Conservation (phyloP, 2,888 invertebrate genomes). For the Caenorhabditis sinica region DNA sequence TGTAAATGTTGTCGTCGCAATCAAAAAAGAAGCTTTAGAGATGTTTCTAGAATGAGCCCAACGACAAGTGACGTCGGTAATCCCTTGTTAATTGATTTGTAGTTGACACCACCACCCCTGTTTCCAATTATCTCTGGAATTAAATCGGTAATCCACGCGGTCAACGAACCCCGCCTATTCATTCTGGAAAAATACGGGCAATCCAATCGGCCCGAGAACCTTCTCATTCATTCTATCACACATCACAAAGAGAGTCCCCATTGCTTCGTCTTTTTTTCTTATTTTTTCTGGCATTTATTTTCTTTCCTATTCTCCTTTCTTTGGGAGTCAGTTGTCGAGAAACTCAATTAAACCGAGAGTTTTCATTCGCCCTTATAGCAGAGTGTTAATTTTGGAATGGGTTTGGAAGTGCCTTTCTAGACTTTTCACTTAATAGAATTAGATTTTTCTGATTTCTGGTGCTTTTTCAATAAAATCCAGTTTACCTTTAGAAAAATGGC, state of each 20-base stretch:
- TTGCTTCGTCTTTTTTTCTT: not conserved
- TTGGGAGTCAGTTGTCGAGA: not conserved
- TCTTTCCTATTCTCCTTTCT: not conserved
- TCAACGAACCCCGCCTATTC: slow-evolving; percentile 49
- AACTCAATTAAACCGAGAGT: slow-evolving; percentile 39
- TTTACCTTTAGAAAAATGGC: not conserved
- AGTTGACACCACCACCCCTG: slow-evolving; percentile 17
- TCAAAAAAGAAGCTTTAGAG: slow-evolving; percentile 19
- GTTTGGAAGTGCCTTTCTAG: not conserved
- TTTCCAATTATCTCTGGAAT: slow-evolving; percentile 58
- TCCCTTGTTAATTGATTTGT: slow-evolving; percentile 40
- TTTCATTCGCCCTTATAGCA: slow-evolving; percentile 21
- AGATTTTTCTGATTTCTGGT: not conserved
- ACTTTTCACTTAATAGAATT: slow-evolving; percentile 5
- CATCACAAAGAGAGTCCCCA: slow-evolving; percentile 3
- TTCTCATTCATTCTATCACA: slow-evolving; percentile 15
- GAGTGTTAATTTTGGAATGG: not conserved
- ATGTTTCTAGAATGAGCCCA: not conserved
- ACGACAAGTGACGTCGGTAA: slow-evolving; percentile 36
- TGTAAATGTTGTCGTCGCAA: slow-evolving; percentile 19
- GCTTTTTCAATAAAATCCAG: not conserved
- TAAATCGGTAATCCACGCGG: slow-evolving; percentile 44
- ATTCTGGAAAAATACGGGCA: slow-evolving; percentile 7
- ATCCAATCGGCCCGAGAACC: not conserved
- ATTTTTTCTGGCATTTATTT: not conserved